Percentiles rank a stretch among this genome's conserved stretches.
Conservation (phyloP, 2,888 invertebrate species). For the Urechis unicinctus region DNA sequence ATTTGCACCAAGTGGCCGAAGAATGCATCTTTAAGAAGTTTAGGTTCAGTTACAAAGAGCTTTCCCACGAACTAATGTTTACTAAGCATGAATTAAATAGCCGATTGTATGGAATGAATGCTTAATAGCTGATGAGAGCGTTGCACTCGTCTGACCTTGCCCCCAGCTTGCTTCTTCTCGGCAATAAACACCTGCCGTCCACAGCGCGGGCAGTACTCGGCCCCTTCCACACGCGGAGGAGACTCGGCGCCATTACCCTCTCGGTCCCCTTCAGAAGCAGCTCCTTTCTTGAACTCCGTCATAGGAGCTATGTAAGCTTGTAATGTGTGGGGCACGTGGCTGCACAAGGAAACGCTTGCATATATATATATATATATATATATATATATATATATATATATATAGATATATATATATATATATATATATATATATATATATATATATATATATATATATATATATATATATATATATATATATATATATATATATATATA, state of each 20-base stretch:
- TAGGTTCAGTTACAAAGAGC: too few relatives aligned
- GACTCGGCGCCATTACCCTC: not conserved
- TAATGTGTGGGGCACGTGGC: slow-evolving; percentile 18
- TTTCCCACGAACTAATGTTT: too few relatives aligned
- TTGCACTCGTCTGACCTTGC: slow-evolving; percentile 13
- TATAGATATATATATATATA: too few relatives aligned
- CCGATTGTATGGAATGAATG: too few relatives aligned
- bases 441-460: too few relatives aligned
- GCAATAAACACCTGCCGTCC: slow-evolving; percentile 13
- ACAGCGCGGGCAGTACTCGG: slow-evolving; percentile 16
- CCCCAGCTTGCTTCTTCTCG: slow-evolving; percentile 15
- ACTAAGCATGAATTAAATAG: too few relatives aligned
- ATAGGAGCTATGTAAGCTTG: slow-evolving; percentile 13
- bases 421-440: too few relatives aligned
- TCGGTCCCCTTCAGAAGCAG: not conserved
- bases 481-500: too few relatives aligned
- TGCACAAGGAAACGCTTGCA: not conserved
- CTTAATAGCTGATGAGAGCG: too few relatives aligned
- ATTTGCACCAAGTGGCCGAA: too few relatives aligned
- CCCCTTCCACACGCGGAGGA: slow-evolving; percentile 6
- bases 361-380: not conserved
- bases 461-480: too few relatives aligned
- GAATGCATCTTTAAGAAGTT: too few relatives aligned
- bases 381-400: not conserved
- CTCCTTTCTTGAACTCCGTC: not conserved